phyloP scores from a whole-genome alignment of 2,888 invertebrate genomes.

The Acronicta leporina region DNA sequence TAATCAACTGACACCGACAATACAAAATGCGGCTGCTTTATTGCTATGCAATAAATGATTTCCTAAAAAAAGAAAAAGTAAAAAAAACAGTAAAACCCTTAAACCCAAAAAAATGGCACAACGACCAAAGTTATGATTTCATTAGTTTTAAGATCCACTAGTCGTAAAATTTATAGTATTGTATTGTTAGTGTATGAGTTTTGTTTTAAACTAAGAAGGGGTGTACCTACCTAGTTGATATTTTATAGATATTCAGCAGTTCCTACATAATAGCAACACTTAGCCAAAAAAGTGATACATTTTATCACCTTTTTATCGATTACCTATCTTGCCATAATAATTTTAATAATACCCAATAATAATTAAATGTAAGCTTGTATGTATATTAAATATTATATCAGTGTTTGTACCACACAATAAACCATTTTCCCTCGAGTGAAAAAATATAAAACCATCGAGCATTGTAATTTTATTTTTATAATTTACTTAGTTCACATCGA shows the following conservation, averaged over 20 bases:
- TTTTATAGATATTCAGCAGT: slow-evolving; percentile 54
- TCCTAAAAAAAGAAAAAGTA: slow-evolving; percentile 60
- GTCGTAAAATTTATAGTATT: slow-evolving; percentile 68
- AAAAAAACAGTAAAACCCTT: slow-evolving; percentile 84
- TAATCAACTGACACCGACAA: slow-evolving; percentile 86
- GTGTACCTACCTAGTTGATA: slow-evolving; percentile 49
- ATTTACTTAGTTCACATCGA: slow-evolving; percentile 67
- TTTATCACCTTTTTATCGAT: slow-evolving; percentile 33
- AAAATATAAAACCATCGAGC: slow-evolving; percentile 75
- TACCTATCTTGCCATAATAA: slow-evolving; percentile 52
- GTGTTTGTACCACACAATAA: slow-evolving; percentile 40
- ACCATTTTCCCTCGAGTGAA: slow-evolving; percentile 66
- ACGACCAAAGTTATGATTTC: slow-evolving; percentile 86
- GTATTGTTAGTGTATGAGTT: slow-evolving; percentile 51
- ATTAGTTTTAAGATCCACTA: slow-evolving; percentile 78
- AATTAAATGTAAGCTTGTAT: slow-evolving; percentile 44
- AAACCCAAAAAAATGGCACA: slow-evolving; percentile 87
- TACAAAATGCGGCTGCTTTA: slow-evolving; percentile 74
- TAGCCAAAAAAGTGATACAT: slow-evolving; percentile 63
- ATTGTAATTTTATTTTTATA: slow-evolving; percentile 75
- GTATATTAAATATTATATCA: slow-evolving; percentile 16
- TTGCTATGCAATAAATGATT: slow-evolving; percentile 56
- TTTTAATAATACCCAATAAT: slow-evolving; percentile 34
- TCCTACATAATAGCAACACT: slow-evolving; percentile 54
- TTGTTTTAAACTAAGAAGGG: slow-evolving; percentile 30